A percentile compares a stretch with the other conserved stretches of the same genome.
Evolutionary conservation across 1,140 invertebrate species (phyloP).

Genomic region (Pinna nobilis): DNA sequence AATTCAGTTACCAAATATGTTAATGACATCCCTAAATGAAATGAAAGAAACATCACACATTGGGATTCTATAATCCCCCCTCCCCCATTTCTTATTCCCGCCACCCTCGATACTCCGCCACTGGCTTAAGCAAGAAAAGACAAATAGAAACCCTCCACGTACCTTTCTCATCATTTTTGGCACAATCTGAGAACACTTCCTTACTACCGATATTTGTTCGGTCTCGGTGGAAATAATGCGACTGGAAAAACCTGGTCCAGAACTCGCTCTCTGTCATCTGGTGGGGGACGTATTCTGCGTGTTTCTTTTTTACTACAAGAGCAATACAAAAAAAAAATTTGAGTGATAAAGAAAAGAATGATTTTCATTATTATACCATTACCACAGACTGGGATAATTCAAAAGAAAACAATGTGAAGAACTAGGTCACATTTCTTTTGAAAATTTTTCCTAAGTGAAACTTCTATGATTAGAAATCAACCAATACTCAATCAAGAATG

Average conservation of each 20-base stretch:
- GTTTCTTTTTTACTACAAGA: constrained; percentile 91
- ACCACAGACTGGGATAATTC: too few species aligned
- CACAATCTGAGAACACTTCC: constrained; percentile 97
- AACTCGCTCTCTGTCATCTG: constrained; percentile 97
- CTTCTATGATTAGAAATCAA: not conserved
- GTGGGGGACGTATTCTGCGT: constrained; percentile 95
- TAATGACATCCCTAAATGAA: too few species aligned
- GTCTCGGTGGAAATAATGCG: constrained; percentile 99
- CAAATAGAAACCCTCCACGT: constrained; percentile 12
- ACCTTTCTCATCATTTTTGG: constrained; percentile 93
- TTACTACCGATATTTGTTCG: constrained; percentile 87
- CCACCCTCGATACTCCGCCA: not conserved
- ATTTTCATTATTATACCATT: too few species aligned
- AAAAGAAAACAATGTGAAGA: too few species aligned
- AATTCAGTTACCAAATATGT: too few species aligned
- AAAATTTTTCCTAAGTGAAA: not conserved
- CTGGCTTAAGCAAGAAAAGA: not conserved
- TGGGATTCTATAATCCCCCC: not conserved
- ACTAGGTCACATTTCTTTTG: not conserved
- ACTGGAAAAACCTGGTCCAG: constrained; percentile 99
- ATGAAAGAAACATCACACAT: too few species aligned
- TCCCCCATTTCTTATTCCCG: not conserved
- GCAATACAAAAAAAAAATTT: too few species aligned
- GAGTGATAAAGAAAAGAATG: too few species aligned
- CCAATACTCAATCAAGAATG: not conserved